These are phyloP conservation scores for Diploptera punctata DNA, from an alignment of 2,888 invertebrate genomes.

Conservation along the genomic window DNA sequence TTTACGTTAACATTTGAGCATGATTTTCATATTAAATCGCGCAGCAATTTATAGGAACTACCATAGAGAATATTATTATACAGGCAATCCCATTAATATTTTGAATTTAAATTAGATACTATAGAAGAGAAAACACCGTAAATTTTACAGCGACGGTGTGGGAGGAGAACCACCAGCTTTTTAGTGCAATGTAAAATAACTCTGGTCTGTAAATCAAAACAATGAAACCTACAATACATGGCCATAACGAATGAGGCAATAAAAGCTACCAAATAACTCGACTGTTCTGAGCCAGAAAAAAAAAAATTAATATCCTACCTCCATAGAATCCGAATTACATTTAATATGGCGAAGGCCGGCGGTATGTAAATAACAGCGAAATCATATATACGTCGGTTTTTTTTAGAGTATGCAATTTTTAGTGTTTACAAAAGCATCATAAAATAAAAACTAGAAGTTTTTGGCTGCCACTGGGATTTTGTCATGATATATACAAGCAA, in stretches of 20 bases:
- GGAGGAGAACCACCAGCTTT: conserved; percentile 27
- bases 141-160: conserved; percentile 36
- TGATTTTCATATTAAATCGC: conserved; percentile 36
- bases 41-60: conserved; percentile 33
- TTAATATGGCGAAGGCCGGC: conserved; percentile 34
- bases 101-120: conserved; percentile 43
- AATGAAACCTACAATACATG: conserved; percentile 37
- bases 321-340: conserved; percentile 39
- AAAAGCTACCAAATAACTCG: conserved; percentile 39
- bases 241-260: conserved; percentile 40
- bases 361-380: conserved; percentile 36
- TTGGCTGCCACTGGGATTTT: conserved; percentile 22
- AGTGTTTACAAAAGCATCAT: conserved; percentile 29
- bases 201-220: conserved; percentile 40
- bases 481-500: conserved; percentile 30
- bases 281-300: conserved; percentile 30
- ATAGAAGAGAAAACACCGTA: conserved; percentile 41
- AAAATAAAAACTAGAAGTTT: conserved; percentile 24
- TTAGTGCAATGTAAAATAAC: conserved; percentile 39
- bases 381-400: conserved; percentile 13
- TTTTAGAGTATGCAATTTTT: conserved; percentile 29
- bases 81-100: conserved; percentile 43
- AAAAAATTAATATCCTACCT: conserved; percentile 30
- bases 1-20: conserved; percentile 34
- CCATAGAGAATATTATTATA: conserved; percentile 36